phyloP scores from a whole-genome alignment of 1,140 invertebrate species.

The Rhagoletis zephyria region DNA sequence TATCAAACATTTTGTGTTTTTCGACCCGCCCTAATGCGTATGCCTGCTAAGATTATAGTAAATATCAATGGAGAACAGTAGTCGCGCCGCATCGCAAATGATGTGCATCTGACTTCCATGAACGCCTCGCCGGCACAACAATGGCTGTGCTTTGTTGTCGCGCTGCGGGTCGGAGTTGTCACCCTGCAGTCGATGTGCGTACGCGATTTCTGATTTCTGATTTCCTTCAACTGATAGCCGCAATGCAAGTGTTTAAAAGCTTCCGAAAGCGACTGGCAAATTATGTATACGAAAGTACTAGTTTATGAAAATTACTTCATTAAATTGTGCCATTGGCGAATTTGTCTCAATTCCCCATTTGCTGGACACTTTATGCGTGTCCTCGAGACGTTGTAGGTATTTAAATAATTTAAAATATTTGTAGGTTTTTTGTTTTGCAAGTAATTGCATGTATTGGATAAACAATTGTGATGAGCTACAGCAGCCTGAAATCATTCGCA shows the following conservation, averaged over 20 bases:
- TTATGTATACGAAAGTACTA: slow-evolving; percentile 27
- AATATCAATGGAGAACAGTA: not conserved
- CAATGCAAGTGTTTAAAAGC: not conserved
- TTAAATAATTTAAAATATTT: slow-evolving; percentile 52
- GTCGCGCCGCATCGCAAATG: not conserved
- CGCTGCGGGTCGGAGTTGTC: not conserved
- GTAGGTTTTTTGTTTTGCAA: not conserved
- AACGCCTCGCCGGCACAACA: not conserved
- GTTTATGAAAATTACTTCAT: slow-evolving; percentile 51
- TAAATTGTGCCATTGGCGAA: slow-evolving; percentile 24
- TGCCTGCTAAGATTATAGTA: too few species aligned
- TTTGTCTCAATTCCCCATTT: slow-evolving; percentile 33
- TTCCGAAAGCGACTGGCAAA: not conserved
- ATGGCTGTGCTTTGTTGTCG: slow-evolving; percentile 45
- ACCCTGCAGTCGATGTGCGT: not conserved
- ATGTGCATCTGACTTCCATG: not conserved
- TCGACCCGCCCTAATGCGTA: too few species aligned
- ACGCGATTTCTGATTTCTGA: not conserved
- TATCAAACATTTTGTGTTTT: too few species aligned
- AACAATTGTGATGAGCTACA: not conserved
- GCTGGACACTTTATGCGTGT: slow-evolving; percentile 5
- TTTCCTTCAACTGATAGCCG: slow-evolving; percentile 34
- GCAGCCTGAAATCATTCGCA: not conserved
- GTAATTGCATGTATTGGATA: not conserved
- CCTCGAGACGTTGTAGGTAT: slow-evolving; percentile 41